Base-by-base conservation (phyloP, 2,113 vertebrate genomes). In the Hymenochirus boettgeri region DNA sequence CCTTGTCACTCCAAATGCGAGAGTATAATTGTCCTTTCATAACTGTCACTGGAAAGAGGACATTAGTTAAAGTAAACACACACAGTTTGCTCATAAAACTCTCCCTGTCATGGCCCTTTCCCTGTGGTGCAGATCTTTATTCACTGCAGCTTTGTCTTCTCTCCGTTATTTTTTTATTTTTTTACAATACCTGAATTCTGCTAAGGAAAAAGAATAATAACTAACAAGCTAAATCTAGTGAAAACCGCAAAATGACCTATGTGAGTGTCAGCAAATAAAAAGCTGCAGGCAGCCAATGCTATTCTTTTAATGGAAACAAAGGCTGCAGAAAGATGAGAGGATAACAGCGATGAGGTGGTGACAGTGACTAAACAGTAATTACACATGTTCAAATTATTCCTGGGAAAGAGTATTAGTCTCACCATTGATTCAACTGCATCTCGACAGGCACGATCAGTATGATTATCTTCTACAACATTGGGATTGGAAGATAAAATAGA, bases 291-390 rank as follows among this genome's bases (percentile, higher is more conserved):
- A 24, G 12, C 29, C 35, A 26, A 48, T 21, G 45, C n/a, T n/a
- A n/a, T n/a, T 58, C 51, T 45, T 58, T 65, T 57, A 50, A 66
- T 3, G 54, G 54, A 66, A 66, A 66, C 63, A 57, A 57, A 65
- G 45, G 42, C 63, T 50, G 57, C 63, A 58, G 5, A 22, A 27
- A 66, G 55, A 58, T 66, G 53, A 66, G 23, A 66, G 29, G 63
- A 58, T 66, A 66, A 66, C 54, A 55, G 63, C 15, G 63, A 66
- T 51, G 57, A 37, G 54, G 54, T 66, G 53, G 18, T 57, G 42
- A 47, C 45, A 66, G 54, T 66, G 54, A 57, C 45, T 66, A 29
- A 66, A 51, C 63, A 66, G 63, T 57, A 66, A 65, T 65, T 65
- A 57, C 39, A 57, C 35, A 65, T 57, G 56, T 56, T 65, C 62